Conservation (phyloP, 2,888 invertebrate genomes). For the Agriopis leucophaearia region DNA sequence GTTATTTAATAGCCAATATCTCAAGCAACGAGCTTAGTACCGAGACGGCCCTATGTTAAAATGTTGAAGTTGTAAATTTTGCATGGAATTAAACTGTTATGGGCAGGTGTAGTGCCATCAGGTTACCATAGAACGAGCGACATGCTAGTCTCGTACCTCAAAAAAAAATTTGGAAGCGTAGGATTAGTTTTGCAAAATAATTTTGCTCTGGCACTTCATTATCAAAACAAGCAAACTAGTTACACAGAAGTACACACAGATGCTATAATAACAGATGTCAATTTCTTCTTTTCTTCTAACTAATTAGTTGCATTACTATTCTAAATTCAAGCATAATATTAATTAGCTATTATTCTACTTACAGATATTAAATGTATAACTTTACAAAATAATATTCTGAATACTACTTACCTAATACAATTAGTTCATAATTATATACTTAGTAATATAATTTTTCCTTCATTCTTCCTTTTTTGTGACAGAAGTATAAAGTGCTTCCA, state of each 20-base stretch:
- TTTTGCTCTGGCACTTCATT: background rate
- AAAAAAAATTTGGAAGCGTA: background rate
- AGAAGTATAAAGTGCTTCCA: background rate
- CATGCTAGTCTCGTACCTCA: background rate
- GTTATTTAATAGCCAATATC: background rate
- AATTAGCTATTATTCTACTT: background rate
- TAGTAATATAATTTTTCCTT: background rate
- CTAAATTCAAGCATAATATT: background rate
- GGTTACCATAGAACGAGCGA: background rate
- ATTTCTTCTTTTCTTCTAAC: conserved; percentile 10
- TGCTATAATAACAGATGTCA: conserved; percentile 4
- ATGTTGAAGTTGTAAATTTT: background rate
- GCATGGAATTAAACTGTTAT: background rate
- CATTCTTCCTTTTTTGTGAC: conserved; percentile 1
- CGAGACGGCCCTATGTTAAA: no score
- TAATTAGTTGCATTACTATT: background rate
- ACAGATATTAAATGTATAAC: conserved; percentile 2
- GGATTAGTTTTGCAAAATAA: background rate
- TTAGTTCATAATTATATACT: background rate
- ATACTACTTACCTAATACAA: conserved; percentile 2
- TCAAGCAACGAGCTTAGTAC: background rate
- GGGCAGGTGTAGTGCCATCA: background rate
- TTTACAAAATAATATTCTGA: background rate
- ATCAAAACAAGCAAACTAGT: background rate
- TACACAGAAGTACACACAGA: conserved; percentile 25